These are phyloP conservation scores for Hetaerina americana DNA, from an alignment of 1,140 invertebrate species.

Conservation along the genomic window DNA sequence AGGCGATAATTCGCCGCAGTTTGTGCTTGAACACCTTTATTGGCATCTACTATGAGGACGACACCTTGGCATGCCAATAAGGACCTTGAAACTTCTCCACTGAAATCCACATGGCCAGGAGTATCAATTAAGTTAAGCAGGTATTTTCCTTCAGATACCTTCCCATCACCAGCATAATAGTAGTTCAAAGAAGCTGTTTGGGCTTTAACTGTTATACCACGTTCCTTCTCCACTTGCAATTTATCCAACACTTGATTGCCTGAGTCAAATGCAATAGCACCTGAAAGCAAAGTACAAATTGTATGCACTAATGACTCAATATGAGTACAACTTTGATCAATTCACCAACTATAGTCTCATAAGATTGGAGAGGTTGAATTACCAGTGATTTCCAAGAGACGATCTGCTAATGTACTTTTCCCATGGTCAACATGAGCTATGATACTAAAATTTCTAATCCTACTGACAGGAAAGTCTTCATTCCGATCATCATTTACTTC, in stretches of 20 bases:
- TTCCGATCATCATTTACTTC: no score
- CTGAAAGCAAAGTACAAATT: no score
- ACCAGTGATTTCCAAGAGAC: constrained; percentile 79
- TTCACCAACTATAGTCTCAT: no score
- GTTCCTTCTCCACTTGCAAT: constrained; percentile 78
- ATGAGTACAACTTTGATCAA: no score
- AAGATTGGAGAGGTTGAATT: no score
- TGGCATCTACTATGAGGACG: constrained; percentile 89
- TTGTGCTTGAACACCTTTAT: constrained; percentile 90
- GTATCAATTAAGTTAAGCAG: constrained; percentile 97
- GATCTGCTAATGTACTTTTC: constrained; percentile 89
- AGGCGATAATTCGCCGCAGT: constrained; percentile 94
- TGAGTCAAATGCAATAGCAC: constrained; percentile 55
- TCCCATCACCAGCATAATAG: constrained; percentile 37
- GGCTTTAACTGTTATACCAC: constrained; percentile 97
- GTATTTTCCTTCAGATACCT: constrained; percentile 38
- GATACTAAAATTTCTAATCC: constrained; percentile 88
- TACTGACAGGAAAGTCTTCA: constrained; percentile 42
- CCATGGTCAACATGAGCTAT: constrained; percentile 98
- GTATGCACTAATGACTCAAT: no score
- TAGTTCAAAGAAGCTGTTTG: constrained; percentile 88
- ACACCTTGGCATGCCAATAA: constrained; percentile 90
- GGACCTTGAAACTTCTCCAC: constrained; percentile 85
- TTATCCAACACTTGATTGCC: constrained; percentile 79
- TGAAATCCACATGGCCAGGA: constrained; percentile 97